phyloP scores from a whole-genome alignment of 2,797 vertebrate genomes.

The Hemitrygon akajei region DNA sequence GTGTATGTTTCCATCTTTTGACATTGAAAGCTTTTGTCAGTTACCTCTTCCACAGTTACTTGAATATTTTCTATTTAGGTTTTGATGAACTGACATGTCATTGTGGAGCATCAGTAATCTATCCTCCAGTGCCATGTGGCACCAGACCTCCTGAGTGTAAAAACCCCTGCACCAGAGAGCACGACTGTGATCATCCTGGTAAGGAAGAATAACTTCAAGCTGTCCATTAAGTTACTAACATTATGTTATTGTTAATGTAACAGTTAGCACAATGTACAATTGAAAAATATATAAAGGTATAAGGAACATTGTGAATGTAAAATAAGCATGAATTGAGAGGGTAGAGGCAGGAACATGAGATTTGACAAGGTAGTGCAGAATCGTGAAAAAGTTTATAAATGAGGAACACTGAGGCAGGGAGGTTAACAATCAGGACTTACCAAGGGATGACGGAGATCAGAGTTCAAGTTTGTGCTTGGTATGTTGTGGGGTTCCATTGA shows the following conservation, averaged over 20 bases:
- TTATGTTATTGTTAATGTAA: background rate
- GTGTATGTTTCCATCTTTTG: background rate
- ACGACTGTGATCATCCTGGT: constrained; percentile 95
- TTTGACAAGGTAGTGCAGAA: background rate
- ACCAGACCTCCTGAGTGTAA: constrained; percentile 94
- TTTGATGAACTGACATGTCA: constrained; percentile 94
- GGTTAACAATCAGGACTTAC: background rate
- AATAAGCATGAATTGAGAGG: background rate
- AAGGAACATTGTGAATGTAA: background rate
- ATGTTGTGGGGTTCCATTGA: background rate
- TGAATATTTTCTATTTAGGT: constrained; percentile 56
- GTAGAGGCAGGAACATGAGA: background rate
- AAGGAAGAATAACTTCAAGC: constrained; percentile 35
- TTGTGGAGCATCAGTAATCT: constrained; percentile 83
- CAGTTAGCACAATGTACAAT: background rate
- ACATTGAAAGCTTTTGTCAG: background rate
- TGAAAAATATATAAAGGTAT: background rate
- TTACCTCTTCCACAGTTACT: background rate
- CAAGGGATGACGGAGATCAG: background rate
- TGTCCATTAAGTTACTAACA: background rate
- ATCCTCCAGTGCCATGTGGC: constrained; percentile 87
- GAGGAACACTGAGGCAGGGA: background rate
- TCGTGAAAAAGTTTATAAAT: background rate
- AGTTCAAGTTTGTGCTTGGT: background rate
- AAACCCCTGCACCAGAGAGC: constrained; percentile 75